phyloP scores from a whole-genome alignment of 2,797 vertebrate species.

The Acanthopagrus latus region DNA sequence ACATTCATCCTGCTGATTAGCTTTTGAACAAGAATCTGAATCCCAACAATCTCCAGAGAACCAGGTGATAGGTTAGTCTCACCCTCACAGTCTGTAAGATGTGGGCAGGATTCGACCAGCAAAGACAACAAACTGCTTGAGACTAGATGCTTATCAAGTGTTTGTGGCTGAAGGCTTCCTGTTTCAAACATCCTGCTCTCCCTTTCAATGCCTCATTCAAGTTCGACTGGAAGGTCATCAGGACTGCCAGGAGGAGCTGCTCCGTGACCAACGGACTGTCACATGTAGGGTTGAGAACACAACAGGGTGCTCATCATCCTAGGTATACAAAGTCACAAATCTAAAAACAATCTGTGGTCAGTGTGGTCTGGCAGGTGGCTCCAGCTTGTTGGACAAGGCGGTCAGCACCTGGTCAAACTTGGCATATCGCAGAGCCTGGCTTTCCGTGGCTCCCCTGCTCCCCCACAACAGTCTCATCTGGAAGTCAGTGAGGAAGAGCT shows the following conservation, averaged over 20 bases:
- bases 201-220: background rate
- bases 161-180: background rate
- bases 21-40: background rate
- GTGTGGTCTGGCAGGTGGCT: constrained; percentile 84
- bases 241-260: background rate
- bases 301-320: background rate
- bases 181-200: background rate
- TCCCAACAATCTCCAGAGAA: background rate
- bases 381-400: constrained; percentile 92
- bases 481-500: constrained; percentile 95
- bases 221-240: background rate
- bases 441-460: constrained; percentile 89
- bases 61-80: background rate
- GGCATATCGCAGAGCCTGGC: constrained; percentile 89
- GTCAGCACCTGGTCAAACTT: constrained; percentile 95
- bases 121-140: background rate
- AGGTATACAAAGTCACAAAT: background rate
- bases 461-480: constrained; percentile 97
- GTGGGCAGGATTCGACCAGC: background rate
- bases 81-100: background rate
- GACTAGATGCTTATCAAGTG: background rate
- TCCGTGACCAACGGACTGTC: background rate
- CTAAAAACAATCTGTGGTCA: constrained; percentile 57
- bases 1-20: background rate
- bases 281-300: background rate